Conservation (phyloP, 2,113 vertebrate species). For the human (Homo sapiens) region GRCh38 chrX:107693001-107693500, state of each 20-base stretch:
- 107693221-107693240: not conserved
- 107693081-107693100: not conserved
- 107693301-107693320: not conserved
- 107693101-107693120: not conserved
- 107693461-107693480: slow-evolving; percentile 17
- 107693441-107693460: not conserved
- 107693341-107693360: not conserved
- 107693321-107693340: not conserved
- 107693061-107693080: not conserved
- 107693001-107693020: not conserved
- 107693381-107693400: not conserved
- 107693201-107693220: not conserved
- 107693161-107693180: not conserved
- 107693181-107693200: not conserved
- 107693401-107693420: not conserved
- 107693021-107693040: not conserved
- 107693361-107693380: not conserved
- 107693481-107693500: not conserved
- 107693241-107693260: not conserved
- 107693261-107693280: not conserved
- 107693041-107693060: not conserved
- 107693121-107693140: not conserved
- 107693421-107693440: not conserved
- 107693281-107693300: not conserved
- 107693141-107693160: not conserved